phyloP scores from a whole-genome alignment of 2,888 invertebrate genomes.

The Trichopria drosophilae region DNA sequence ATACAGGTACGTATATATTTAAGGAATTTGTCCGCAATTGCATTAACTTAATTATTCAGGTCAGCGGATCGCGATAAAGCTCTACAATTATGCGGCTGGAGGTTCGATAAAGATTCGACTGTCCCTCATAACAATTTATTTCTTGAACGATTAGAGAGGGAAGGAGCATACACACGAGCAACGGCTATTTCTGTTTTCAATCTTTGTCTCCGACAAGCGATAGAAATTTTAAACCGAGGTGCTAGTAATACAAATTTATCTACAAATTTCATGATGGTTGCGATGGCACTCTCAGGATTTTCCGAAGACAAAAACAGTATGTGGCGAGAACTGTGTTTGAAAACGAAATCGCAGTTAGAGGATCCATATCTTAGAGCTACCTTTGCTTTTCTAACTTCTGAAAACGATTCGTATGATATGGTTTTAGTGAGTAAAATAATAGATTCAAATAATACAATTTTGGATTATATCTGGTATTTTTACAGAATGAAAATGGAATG shows the following conservation, averaged over 20 bases:
- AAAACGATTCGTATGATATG: constrained; percentile 73
- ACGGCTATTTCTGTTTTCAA: constrained; percentile 92
- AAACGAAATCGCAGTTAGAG: constrained; percentile 75
- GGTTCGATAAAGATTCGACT: constrained; percentile 72
- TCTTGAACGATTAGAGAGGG: constrained; percentile 72
- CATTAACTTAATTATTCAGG: constrained; percentile 36
- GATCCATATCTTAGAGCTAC: constrained; percentile 90
- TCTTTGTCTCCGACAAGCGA: constrained; percentile 79
- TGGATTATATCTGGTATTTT: constrained; percentile 35
- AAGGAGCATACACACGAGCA: constrained; percentile 77
- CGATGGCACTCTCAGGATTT: constrained; percentile 84
- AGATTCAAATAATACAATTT: neutral
- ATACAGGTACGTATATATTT: constrained; percentile 58
- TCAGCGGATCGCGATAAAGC: constrained; percentile 75
- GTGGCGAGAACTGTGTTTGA: constrained; percentile 76
- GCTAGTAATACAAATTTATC: constrained; percentile 58
- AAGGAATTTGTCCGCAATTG: constrained; percentile 6
- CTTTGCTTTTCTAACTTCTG: constrained; percentile 86
- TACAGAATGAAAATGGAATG: constrained; percentile 80
- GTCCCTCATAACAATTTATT: constrained; percentile 61
- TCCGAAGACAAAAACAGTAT: constrained; percentile 80
- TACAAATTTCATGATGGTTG: constrained; percentile 64
- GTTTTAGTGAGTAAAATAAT: constrained; percentile 67
- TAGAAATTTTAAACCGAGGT: constrained; percentile 81
- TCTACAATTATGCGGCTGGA: constrained; percentile 88